These are phyloP conservation scores for Cettia cetti DNA, from an alignment of 2,113 vertebrate species.

Conservation along the genomic window DNA sequence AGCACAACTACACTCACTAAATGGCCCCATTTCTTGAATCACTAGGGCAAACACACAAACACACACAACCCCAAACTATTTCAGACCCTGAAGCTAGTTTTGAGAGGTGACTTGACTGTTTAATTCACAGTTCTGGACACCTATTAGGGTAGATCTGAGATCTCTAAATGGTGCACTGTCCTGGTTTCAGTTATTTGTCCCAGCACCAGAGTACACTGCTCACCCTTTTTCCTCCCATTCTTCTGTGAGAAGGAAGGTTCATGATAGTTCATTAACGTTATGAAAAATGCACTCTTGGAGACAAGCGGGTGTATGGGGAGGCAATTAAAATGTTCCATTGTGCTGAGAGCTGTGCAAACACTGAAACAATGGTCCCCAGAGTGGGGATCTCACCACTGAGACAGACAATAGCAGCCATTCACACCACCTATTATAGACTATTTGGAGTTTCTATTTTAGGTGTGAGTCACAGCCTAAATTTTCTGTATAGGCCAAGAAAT, in stretches of 20 bases:
- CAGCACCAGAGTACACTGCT: neutral
- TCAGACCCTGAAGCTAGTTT: neutral
- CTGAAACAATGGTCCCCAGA: conserved; percentile 13
- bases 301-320: neutral
- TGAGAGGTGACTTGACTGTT: neutral
- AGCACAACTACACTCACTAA: neutral
- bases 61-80: neutral
- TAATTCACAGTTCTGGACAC: neutral
- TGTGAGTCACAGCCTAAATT: conserved; percentile 12
- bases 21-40: neutral
- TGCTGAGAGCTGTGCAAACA: neutral
- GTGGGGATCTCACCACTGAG: neutral
- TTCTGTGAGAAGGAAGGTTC: neutral
- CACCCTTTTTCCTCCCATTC: neutral
- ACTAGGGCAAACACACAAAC: neutral
- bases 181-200: neutral
- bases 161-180: neutral
- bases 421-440: conserved; percentile 1
- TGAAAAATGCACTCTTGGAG: neutral
- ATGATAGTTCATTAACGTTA: neutral
- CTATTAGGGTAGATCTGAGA: neutral
- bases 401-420: conserved; percentile 28
- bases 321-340: conserved; percentile 47
- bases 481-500: neutral
- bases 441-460: conserved; percentile 1